phyloP scores from a whole-genome alignment of 53 echinoderm and acorn worm genomes.

The Mesocentrotus franciscanus region DNA sequence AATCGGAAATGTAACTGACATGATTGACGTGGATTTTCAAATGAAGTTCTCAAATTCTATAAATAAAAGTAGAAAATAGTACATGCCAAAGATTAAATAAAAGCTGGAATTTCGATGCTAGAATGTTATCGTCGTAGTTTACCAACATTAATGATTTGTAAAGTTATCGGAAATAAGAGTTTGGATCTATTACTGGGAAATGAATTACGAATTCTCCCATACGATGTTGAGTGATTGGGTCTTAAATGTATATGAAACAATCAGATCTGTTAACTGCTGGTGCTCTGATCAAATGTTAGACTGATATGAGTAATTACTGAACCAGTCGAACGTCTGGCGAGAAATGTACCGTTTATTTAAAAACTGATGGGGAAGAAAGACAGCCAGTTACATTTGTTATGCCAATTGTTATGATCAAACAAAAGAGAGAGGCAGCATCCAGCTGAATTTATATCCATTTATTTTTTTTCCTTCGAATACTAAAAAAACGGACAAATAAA shows the following conservation, averaged over 20 bases:
- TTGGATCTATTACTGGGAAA: not conserved
- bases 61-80: no score
- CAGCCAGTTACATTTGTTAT: not conserved
- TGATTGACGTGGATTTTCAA: no score
- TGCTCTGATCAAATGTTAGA: not conserved
- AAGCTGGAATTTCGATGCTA: no score
- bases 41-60: no score
- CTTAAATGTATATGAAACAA: not conserved
- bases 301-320: not conserved
- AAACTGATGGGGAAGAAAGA: not conserved
- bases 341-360: not conserved
- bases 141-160: no score
- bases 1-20: no score
- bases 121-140: no score
- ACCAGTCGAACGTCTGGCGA: not conserved
- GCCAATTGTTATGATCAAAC: not conserved
- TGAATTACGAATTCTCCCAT: not conserved
- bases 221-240: not conserved
- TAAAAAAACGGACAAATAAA: no score
- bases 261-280: not conserved
- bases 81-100: no score
- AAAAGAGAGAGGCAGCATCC: not conserved
- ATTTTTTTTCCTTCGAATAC: no score
- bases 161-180: not conserved
- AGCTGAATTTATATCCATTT: no score